Evolutionary conservation across 2,888 invertebrate species (phyloP).

Genomic region (Panzeria rudis): DNA sequence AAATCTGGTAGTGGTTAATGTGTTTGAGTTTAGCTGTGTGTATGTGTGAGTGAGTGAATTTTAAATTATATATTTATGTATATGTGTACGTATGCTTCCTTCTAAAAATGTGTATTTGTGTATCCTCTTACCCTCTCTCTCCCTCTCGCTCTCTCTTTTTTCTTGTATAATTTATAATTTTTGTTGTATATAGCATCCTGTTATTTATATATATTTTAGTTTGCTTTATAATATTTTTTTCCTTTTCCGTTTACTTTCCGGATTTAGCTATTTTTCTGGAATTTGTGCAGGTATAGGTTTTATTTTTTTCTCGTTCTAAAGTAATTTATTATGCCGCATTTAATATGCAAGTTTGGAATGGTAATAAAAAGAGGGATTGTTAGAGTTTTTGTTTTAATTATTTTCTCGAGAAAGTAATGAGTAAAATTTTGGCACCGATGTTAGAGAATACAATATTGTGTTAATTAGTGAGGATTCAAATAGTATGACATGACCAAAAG

Average conservation of each 20-base stretch:
- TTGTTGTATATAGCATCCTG: slow-evolving; percentile 41
- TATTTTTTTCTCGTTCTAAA: slow-evolving; percentile 8
- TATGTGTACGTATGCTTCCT: no score
- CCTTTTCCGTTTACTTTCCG: slow-evolving; percentile 49
- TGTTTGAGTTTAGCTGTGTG: slow-evolving; percentile 14
- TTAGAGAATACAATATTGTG: neutral
- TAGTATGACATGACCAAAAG: neutral
- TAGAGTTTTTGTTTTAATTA: slow-evolving; percentile 12
- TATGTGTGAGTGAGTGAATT: neutral
- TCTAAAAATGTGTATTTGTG: neutral
- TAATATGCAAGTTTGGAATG: slow-evolving; percentile 1
- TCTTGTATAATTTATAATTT: slow-evolving; percentile 29
- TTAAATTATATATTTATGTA: no score
- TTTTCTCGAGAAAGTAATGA: neutral
- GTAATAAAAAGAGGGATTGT: neutral
- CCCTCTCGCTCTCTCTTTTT: neutral
- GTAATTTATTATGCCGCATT: slow-evolving; percentile 35
- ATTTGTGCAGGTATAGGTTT: neutral
- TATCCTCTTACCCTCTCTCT: neutral
- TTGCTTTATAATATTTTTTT: slow-evolving; percentile 11
- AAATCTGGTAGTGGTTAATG: slow-evolving; percentile 25
- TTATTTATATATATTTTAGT: slow-evolving; percentile 1
- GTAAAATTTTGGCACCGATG: neutral
- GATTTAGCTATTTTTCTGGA: slow-evolving; percentile 41
- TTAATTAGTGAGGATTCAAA: neutral